Evolutionary conservation across 2,797 vertebrate genomes (phyloP).

Genomic region (Oreortyx pictus): DNA sequence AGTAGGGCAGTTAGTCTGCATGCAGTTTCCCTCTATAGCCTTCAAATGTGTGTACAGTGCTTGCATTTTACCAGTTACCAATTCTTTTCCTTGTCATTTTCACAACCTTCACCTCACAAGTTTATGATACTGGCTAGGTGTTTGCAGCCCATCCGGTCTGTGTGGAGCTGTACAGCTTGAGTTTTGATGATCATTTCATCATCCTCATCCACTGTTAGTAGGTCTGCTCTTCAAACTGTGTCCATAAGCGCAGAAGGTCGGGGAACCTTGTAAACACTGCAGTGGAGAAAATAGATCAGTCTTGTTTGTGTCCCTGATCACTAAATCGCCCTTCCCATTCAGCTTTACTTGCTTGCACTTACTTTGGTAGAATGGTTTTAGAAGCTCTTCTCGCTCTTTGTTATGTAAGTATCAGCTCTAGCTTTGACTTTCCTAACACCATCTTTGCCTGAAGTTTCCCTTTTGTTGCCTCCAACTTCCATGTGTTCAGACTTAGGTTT

Average conservation of each 20-base stretch:
- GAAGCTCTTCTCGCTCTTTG: neutral
- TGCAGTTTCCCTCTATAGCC: neutral
- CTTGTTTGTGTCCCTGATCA: neutral
- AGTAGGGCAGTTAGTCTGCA: neutral
- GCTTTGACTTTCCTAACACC: neutral
- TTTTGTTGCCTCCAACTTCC: neutral
- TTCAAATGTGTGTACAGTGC: neutral
- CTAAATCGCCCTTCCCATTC: neutral
- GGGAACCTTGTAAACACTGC: neutral
- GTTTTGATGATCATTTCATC: neutral
- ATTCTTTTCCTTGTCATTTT: neutral
- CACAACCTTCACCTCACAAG: neutral
- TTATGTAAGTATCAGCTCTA: neutral
- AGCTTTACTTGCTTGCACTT: neutral
- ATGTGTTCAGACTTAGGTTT: neutral
- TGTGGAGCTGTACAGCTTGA: neutral
- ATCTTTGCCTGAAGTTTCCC: neutral
- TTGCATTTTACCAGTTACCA: neutral
- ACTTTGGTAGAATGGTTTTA: neutral
- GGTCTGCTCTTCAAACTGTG: neutral
- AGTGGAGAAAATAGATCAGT: neutral
- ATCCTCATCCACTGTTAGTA: neutral
- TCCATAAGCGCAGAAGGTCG: neutral
- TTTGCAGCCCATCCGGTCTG: neutral
- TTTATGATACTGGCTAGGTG: neutral